Conservation (phyloP, 2,888 invertebrate genomes). For the Oscheius myriophilus region DNA sequence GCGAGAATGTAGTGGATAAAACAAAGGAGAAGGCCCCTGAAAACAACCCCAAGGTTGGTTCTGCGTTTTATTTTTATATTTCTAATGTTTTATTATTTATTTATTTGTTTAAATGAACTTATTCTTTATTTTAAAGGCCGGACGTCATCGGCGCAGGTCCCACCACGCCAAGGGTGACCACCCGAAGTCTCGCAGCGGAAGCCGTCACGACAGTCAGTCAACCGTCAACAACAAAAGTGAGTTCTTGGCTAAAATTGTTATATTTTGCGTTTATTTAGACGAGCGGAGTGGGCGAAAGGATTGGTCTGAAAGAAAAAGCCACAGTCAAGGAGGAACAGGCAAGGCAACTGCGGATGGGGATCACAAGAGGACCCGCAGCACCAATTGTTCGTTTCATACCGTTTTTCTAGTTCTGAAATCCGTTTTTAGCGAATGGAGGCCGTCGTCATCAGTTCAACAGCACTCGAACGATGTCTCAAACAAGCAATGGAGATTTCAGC, state of each 20-base stretch:
- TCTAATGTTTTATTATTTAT: not conserved
- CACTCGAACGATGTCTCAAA: conserved; percentile 56
- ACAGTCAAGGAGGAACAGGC: conserved; percentile 45
- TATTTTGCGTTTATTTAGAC: conserved; percentile 1
- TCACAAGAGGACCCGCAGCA: conserved; percentile 51
- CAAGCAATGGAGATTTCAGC: conserved; percentile 62
- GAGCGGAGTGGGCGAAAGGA: conserved; percentile 34
- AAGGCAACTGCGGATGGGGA: conserved; percentile 30
- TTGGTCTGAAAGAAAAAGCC: conserved; percentile 49
- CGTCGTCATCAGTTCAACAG: conserved; percentile 35
- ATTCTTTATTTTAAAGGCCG: conserved; percentile 4
- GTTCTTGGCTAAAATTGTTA: not conserved
- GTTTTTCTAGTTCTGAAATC: not conserved
- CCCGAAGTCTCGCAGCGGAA: conserved; percentile 41
- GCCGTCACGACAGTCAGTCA: conserved; percentile 42
- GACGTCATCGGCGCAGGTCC: conserved; percentile 41
- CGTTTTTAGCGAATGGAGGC: conserved; percentile 38
- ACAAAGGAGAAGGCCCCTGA: conserved; percentile 22
- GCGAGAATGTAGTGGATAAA: conserved; percentile 13
- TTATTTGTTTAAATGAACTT: too few relatives aligned
- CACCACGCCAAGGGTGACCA: conserved; percentile 43
- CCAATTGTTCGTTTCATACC: conserved; percentile 50
- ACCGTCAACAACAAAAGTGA: conserved; percentile 3
- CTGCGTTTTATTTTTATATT: not conserved
- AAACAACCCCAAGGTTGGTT: conserved; percentile 15